These are phyloP conservation scores for Oscheius sp. DNA, from an alignment of 2,888 invertebrate genomes.

Conservation along the genomic window DNA sequence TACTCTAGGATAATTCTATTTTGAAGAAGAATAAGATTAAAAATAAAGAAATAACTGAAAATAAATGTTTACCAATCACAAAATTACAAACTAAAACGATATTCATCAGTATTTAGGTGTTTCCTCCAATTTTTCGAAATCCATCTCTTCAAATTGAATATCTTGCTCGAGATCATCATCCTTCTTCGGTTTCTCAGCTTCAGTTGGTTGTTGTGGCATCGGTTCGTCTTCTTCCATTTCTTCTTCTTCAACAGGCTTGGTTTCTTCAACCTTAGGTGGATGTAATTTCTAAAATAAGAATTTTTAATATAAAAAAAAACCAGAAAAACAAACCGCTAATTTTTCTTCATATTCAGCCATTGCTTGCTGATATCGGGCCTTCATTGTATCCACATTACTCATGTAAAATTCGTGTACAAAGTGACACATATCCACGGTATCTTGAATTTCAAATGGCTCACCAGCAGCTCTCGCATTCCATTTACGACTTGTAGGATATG, in stretches of 20 bases:
- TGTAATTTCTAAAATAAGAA: constrained; percentile 9
- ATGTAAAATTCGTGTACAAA: constrained; percentile 93
- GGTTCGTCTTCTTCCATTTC: constrained; percentile 36
- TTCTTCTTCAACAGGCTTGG: constrained; percentile 5
- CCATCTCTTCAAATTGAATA: constrained; percentile 70
- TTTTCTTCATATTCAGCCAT: constrained; percentile 45
- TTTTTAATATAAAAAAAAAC: not conserved
- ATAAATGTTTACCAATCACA: too few species aligned
- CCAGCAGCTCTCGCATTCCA: constrained; percentile 61
- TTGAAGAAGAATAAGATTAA: too few species aligned
- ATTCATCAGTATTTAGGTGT: constrained; percentile 9
- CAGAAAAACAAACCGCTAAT: constrained; percentile 31
- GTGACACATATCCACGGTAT: constrained; percentile 94
- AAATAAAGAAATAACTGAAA: too few species aligned
- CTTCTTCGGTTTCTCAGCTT: constrained; percentile 34
- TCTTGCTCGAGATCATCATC: constrained; percentile 49
- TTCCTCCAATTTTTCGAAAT: constrained; percentile 66
- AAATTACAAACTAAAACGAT: not conserved
- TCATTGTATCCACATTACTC: constrained; percentile 75
- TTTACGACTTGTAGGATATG: constrained; percentile 80
- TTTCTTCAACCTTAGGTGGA: constrained; percentile 10
- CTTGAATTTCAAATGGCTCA: constrained; percentile 80
- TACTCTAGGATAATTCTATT: too few species aligned
- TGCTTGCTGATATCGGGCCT: constrained; percentile 54
- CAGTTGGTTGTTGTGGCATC: constrained; percentile 29